Conservation (phyloP, 2,797 vertebrate genomes). For the Nasua narica region DNA sequence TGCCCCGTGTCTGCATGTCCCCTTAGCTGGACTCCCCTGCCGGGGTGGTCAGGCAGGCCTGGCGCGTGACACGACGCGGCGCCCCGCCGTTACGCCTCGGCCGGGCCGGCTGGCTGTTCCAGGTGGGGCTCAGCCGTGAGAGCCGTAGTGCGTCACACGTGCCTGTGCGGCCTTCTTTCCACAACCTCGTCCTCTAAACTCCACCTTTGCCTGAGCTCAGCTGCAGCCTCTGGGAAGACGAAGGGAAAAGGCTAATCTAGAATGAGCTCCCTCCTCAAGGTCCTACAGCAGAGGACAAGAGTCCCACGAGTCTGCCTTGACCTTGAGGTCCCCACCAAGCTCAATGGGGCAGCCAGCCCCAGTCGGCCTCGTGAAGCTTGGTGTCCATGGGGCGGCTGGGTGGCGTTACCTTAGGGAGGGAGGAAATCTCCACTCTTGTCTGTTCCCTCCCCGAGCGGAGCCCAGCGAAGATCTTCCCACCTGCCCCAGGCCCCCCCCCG, state of each 20-base stretch:
- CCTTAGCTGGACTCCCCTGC: slow-evolving; percentile 12
- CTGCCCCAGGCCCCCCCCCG: not conserved
- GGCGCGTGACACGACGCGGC: slow-evolving; percentile 31
- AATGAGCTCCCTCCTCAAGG: not conserved
- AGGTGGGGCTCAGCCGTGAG: not conserved
- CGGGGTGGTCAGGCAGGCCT: not conserved
- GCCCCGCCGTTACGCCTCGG: not conserved
- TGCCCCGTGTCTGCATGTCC: slow-evolving; percentile 60
- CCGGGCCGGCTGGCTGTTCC: not conserved
- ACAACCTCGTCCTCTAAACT: not conserved
- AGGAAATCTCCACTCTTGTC: not conserved
- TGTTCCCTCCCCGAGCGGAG: not conserved
- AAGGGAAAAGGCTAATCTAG: not conserved
- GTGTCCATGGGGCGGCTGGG: not conserved
- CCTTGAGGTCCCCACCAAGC: not conserved
- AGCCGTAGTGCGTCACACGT: not conserved
- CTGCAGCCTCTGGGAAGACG: not conserved
- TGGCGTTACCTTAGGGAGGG: not conserved
- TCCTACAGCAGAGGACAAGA: not conserved
- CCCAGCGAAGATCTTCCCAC: not conserved
- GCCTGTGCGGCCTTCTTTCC: not conserved
- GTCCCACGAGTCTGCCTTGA: not conserved
- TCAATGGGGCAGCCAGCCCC: not conserved
- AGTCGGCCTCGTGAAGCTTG: not conserved
- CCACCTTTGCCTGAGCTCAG: not conserved